Evolutionary conservation across 2,888 invertebrate species (phyloP).

Genomic region (Cantharis rufa): DNA sequence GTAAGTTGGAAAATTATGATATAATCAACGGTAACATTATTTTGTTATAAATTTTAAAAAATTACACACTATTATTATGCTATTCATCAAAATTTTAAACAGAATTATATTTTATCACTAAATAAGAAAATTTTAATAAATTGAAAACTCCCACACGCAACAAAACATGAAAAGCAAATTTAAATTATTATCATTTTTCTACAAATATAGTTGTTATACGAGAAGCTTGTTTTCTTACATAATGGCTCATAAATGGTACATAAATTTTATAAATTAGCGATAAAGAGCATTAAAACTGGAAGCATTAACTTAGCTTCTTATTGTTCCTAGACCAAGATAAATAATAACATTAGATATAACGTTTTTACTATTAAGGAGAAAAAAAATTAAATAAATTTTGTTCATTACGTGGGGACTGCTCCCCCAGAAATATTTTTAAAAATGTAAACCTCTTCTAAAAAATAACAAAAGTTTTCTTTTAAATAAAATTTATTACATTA

Average conservation of each 20-base stretch:
- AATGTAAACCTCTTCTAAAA: no score
- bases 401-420: no score
- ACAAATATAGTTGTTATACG: not conserved
- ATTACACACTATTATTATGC: not conserved
- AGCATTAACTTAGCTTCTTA: not conserved
- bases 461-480: no score
- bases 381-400: not conserved
- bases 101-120: not conserved
- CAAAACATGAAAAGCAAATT: not conserved
- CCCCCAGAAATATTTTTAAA: no score
- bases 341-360: not conserved
- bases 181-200: not conserved
- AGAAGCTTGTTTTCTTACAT: not conserved
- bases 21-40: not conserved
- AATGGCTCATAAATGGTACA: not conserved
- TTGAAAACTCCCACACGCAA: not conserved
- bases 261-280: not conserved
- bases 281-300: not conserved
- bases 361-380: not conserved
- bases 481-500: no score
- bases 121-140: not conserved
- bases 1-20: not conserved
- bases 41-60: conserved; percentile 1
- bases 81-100: not conserved
- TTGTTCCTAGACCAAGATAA: not conserved